Percentiles rank a stretch among this genome's conserved stretches.
Conservation (phyloP, 2,797 vertebrate genomes). For the Halcyon smyrnensis region DNA sequence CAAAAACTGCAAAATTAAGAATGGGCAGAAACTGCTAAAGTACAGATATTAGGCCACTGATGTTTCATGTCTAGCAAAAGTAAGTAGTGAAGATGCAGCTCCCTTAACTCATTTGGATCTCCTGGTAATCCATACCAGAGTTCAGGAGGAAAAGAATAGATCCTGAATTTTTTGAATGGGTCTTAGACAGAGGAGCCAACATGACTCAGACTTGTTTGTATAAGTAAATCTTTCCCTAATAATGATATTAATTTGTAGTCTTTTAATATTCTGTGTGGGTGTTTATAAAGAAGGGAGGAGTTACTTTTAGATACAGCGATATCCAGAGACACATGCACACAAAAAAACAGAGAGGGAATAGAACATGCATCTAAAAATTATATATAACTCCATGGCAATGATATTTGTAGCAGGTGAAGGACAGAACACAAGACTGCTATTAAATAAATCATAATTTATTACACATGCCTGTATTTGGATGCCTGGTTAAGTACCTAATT, state of each 20-base stretch:
- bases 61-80: neutral
- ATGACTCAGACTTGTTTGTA: neutral
- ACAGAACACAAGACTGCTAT: neutral
- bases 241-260: neutral
- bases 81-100: neutral
- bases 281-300: neutral
- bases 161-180: neutral
- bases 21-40: neutral
- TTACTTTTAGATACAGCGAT: neutral
- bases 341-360: neutral
- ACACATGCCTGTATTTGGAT: neutral
- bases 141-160: neutral
- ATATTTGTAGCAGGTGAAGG: constrained; percentile 11
- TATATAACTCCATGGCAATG: neutral
- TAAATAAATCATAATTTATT: constrained; percentile 57
- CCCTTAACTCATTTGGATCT: neutral
- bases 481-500: constrained; percentile 63
- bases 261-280: neutral
- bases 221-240: neutral
- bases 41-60: neutral
- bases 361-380: neutral
- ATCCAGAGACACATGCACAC: accelerated
- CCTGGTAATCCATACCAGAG: neutral
- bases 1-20: neutral
- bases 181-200: neutral